These are phyloP conservation scores for Crocuta crocuta DNA, from an alignment of 2,113 vertebrate species.

Conservation along the genomic window DNA sequence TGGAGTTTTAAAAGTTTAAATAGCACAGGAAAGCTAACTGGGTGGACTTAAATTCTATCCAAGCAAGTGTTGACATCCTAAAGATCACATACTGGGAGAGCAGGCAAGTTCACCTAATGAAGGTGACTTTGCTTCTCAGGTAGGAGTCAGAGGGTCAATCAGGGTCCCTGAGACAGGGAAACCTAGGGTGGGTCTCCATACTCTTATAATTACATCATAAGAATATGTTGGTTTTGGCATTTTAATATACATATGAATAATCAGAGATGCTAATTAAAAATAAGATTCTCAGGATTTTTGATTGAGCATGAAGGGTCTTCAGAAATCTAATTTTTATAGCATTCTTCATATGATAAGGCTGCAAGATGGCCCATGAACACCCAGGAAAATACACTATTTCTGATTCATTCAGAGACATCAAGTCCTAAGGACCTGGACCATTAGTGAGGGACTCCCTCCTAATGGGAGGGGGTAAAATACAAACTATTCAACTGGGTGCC, in stretches of 20 bases:
- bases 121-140: background rate
- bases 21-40: background rate
- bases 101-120: background rate
- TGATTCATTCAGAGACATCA: background rate
- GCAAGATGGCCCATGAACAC: background rate
- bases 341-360: background rate
- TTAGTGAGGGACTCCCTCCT: background rate
- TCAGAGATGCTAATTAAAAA: background rate
- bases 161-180: background rate
- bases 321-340: background rate
- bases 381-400: background rate
- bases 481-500: background rate
- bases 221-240: background rate
- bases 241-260: background rate
- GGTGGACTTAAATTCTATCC: background rate
- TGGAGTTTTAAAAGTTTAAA: background rate
- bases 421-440: background rate
- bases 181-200: background rate
- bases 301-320: background rate
- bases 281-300: background rate
- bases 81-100: background rate
- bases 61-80: background rate
- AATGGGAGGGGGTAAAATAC: background rate
- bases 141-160: background rate
- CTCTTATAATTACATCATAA: background rate